Conservation (phyloP, 2,888 invertebrate species). For the Endomychus coccineus region DNA sequence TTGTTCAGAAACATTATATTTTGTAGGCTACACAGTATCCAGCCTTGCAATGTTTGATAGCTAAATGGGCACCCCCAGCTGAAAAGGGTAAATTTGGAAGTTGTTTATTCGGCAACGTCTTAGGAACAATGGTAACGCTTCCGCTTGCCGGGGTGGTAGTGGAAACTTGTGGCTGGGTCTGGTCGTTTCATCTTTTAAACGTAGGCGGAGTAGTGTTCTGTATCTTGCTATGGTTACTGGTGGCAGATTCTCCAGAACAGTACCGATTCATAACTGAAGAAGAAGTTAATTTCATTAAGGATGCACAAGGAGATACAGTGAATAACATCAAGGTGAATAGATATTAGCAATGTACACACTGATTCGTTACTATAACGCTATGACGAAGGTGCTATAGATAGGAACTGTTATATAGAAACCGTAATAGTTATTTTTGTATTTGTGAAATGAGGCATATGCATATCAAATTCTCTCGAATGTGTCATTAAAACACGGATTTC, state of each 20-base stretch:
- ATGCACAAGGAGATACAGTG: conserved; percentile 25
- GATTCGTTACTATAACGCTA: too few species aligned
- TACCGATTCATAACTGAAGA: conserved; percentile 55
- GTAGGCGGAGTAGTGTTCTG: conserved; percentile 51
- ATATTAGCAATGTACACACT: too few species aligned
- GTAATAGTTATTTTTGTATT: too few species aligned
- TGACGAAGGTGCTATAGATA: too few species aligned
- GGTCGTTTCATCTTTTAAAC: conserved; percentile 60
- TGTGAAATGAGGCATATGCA: too few species aligned
- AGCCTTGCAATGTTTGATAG: conserved; percentile 56
- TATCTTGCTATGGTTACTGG: conserved; percentile 54
- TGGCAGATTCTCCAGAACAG: conserved; percentile 56
- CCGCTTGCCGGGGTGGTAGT: conserved; percentile 59
- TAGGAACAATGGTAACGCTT: conserved; percentile 65
- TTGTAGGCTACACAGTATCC: conserved; percentile 56
- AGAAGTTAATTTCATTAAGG: conserved; percentile 54
- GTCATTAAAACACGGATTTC: too few species aligned
- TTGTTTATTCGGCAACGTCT: conserved; percentile 64
- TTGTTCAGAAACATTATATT: conserved; percentile 9
- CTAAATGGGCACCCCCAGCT: conserved; percentile 67
- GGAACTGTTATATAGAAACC: too few species aligned
- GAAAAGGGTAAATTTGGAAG: conserved; percentile 68
- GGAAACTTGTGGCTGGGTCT: conserved; percentile 57
- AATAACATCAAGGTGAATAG: too few species aligned
- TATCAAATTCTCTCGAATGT: too few species aligned